Percentiles rank a stretch among this genome's conserved stretches.
These are phyloP conservation scores for Synergus laeviventris DNA, from an alignment of 2,888 invertebrate species.

Conservation along the genomic window DNA sequence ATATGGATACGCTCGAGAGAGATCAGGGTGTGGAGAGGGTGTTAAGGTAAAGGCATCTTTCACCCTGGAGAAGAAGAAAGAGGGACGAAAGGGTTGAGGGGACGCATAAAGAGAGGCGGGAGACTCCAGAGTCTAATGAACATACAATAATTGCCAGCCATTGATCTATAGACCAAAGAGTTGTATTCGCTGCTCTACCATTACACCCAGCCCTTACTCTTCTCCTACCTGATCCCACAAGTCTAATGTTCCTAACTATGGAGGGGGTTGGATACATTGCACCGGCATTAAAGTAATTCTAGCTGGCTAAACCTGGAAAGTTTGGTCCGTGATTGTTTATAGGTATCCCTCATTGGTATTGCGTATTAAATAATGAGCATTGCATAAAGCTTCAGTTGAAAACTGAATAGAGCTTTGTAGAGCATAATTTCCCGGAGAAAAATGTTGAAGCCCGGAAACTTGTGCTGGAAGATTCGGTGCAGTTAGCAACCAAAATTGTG, in stretches of 20 bases:
- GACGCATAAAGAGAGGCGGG: slow-evolving; percentile 47
- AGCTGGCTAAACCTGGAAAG: slow-evolving; percentile 59
- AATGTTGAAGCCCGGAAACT: neutral
- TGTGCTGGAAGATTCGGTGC: neutral
- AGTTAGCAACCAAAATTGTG: slow-evolving; percentile 23
- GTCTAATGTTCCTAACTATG: slow-evolving; percentile 65
- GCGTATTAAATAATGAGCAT: too few species aligned
- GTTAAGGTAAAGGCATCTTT: slow-evolving; percentile 29
- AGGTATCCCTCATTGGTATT: slow-evolving; percentile 45
- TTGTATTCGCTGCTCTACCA: slow-evolving; percentile 67
- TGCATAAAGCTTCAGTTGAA: too few species aligned
- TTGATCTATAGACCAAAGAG: slow-evolving; percentile 75
- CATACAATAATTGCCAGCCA: slow-evolving; percentile 76
- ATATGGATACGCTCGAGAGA: slow-evolving; percentile 42
- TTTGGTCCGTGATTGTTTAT: slow-evolving; percentile 59
- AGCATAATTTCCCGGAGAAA: too few species aligned
- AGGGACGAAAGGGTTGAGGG: slow-evolving; percentile 44
- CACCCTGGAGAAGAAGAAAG: slow-evolving; percentile 49
- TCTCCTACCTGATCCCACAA: slow-evolving; percentile 52
- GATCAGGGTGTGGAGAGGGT: neutral
- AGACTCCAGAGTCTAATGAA: slow-evolving; percentile 72
- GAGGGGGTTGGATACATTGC: slow-evolving; percentile 67
- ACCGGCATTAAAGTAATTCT: slow-evolving; percentile 68
- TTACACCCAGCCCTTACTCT: slow-evolving; percentile 60
- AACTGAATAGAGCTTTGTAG: too few species aligned